Conservation (phyloP, 1,140 invertebrate species). For the Drosophila malerkotliana region DNA sequence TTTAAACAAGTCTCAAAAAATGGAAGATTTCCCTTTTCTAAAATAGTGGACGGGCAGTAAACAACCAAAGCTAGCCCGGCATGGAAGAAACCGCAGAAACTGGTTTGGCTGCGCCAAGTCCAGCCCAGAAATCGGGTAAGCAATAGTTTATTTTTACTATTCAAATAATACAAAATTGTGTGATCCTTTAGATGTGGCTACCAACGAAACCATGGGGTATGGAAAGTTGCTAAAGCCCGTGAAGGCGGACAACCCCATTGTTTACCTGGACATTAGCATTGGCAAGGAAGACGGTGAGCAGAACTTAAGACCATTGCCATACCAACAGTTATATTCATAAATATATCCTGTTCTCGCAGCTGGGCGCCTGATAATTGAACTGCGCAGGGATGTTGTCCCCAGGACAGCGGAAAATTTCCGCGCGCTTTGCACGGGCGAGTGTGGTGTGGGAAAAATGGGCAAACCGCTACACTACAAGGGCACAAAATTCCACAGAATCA, state of each 20-base stretch:
- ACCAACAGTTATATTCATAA: conserved; percentile 20
- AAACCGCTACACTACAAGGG: conserved; percentile 91
- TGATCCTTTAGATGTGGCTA: neutral
- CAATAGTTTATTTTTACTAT: neutral
- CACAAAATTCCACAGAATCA: conserved; percentile 89
- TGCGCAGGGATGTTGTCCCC: conserved; percentile 93
- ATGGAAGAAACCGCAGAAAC: conserved; percentile 5
- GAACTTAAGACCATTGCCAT: conserved; percentile 26
- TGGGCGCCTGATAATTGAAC: conserved; percentile 92
- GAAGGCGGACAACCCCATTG: conserved; percentile 84
- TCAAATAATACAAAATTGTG: neutral
- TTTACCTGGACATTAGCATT: conserved; percentile 89
- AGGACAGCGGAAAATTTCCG: conserved; percentile 96
- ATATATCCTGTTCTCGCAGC: conserved; percentile 83
- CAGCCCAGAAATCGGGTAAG: neutral
- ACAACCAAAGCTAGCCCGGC: conserved; percentile 17
- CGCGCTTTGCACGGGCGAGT: conserved; percentile 94
- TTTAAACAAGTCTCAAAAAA: neutral
- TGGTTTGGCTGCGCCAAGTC: neutral
- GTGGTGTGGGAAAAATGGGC: conserved; percentile 88
- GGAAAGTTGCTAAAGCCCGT: conserved; percentile 50
- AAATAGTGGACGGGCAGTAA: conserved; percentile 26
- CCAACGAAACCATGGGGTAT: conserved; percentile 37
- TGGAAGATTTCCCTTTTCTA: neutral
- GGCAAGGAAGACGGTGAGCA: conserved; percentile 85